Percentiles rank a stretch among this genome's conserved stretches.
These are phyloP conservation scores for Chrysolophus pictus DNA, from an alignment of 2,797 vertebrate genomes.

Conservation along the genomic window DNA sequence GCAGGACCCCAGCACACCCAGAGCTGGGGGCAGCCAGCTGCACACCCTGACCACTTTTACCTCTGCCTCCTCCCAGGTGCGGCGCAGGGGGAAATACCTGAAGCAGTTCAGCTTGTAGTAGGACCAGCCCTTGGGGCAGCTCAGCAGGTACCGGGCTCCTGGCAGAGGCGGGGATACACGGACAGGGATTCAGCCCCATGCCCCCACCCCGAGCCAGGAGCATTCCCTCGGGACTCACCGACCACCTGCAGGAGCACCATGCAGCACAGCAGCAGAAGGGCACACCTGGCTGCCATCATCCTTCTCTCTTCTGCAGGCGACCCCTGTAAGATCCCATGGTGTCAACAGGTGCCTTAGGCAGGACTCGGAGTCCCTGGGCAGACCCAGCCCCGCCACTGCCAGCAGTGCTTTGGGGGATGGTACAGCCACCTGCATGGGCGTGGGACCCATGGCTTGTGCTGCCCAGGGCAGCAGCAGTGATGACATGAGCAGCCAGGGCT, in stretches of 20 bases:
- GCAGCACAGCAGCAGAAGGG: conserved; percentile 46
- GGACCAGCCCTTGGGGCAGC: conserved; percentile 69
- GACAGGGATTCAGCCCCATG: background rate
- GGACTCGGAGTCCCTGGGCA: rapidly evolving
- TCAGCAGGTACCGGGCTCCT: background rate
- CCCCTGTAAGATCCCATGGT: background rate
- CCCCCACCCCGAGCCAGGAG: background rate
- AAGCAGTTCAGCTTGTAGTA: conserved; percentile 69
- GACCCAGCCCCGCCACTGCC: background rate
- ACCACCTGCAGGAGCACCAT: background rate
- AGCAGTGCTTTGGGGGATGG: background rate
- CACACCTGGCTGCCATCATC: background rate
- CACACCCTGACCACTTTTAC: background rate
- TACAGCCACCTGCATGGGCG: rapidly evolving
- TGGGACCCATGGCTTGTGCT: background rate
- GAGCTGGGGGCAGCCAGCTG: background rate
- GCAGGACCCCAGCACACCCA: background rate
- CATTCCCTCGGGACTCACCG: background rate
- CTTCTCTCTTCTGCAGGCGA: background rate
- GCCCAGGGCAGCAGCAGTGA: background rate
- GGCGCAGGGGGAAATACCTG: conserved; percentile 58
- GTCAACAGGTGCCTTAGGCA: background rate
- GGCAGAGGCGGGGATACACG: rapidly evolving
- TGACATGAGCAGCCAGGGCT: rapidly evolving
- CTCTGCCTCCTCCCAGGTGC: conserved; percentile 71